These are phyloP conservation scores for Actinia equina DNA, from an alignment of 64 coral and sea anemone genomes.

Conservation along the genomic window DNA sequence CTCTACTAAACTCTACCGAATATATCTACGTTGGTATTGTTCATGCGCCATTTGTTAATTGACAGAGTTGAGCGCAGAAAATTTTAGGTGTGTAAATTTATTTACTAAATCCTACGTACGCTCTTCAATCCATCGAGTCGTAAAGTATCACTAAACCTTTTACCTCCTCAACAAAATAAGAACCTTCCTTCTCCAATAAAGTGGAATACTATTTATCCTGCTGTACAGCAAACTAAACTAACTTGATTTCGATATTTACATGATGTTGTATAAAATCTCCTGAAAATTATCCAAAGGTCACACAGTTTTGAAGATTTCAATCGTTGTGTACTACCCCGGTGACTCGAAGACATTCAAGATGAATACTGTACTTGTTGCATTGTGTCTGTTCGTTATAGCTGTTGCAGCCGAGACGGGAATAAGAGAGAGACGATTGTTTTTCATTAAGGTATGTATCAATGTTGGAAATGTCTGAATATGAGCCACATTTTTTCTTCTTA, in stretches of 20 bases:
- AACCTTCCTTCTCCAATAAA: background rate
- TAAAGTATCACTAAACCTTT: background rate
- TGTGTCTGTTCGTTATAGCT: background rate
- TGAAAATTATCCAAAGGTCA: background rate
- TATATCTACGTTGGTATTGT: too few species aligned
- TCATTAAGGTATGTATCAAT: background rate
- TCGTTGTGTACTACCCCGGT: background rate
- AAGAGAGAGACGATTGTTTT: background rate
- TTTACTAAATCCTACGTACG: background rate
- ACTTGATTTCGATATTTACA: background rate
- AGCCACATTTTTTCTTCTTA: background rate
- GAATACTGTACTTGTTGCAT: background rate
- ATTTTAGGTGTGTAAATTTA: background rate
- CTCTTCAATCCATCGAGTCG: background rate
- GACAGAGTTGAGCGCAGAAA: background rate
- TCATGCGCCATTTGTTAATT: background rate
- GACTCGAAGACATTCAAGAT: background rate
- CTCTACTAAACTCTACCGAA: too few species aligned
- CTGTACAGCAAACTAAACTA: background rate
- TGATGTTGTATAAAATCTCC: background rate
- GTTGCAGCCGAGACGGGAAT: background rate
- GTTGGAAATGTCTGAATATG: background rate
- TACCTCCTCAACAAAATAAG: background rate
- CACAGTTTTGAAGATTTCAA: background rate
- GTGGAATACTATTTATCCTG: background rate